A percentile compares a stretch with the other conserved stretches of the same genome.
Conservation (phyloP, 2,888 invertebrate species). For the Hirtodrosophila cameraria region DNA sequence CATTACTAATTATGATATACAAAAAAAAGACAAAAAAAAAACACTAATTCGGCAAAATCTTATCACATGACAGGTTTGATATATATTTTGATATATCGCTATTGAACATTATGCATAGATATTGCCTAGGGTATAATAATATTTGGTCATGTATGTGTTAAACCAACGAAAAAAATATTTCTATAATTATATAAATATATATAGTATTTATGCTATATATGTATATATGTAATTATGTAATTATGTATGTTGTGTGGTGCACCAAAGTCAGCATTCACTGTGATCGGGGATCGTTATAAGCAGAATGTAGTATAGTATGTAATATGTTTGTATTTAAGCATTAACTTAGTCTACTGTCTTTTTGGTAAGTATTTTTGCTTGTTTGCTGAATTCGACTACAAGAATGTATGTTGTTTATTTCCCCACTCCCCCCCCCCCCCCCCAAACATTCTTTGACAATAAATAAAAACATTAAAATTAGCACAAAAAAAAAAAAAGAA, state of each 20-base stretch:
- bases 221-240: constrained; percentile 11
- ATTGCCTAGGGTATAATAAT: constrained; percentile 43
- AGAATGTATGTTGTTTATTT: constrained; percentile 37
- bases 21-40: constrained; percentile 13
- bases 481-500: constrained; percentile 10
- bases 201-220: constrained; percentile 9
- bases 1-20: constrained; percentile 16
- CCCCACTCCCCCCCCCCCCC: too few species aligned
- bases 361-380: constrained; percentile 74
- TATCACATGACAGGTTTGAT: constrained; percentile 55
- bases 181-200: constrained; percentile 11
- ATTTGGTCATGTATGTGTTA: constrained; percentile 22
- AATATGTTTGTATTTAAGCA: constrained; percentile 15
- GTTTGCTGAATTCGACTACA: constrained; percentile 52
- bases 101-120: constrained; percentile 44
- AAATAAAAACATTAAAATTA: constrained; percentile 63
- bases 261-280: constrained; percentile 23
- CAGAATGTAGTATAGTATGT: too few species aligned
- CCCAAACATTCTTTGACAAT: constrained; percentile 34
- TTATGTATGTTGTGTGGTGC: constrained; percentile 8
- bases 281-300: constrained; percentile 1
- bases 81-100: constrained; percentile 35
- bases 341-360: constrained; percentile 73
- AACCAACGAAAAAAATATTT: constrained; percentile 7
- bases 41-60: constrained; percentile 46